Conservation (phyloP, 2,797 vertebrate species). For the Oryzias sinensis region DNA sequence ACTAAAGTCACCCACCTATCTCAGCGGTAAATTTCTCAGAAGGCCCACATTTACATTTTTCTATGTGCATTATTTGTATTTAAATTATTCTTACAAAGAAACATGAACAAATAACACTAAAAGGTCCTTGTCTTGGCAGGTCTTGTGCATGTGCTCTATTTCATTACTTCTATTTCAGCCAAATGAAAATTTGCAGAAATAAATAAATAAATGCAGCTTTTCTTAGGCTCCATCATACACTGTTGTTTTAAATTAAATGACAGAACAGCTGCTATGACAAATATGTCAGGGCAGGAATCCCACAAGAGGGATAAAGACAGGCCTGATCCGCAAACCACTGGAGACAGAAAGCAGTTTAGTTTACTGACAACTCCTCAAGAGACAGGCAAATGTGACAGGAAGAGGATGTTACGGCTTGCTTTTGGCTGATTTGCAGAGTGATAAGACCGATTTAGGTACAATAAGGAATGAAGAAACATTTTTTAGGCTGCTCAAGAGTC, state of each 20-base stretch:
- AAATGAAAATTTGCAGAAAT: no score
- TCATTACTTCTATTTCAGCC: no score
- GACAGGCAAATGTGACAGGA: conserved; percentile 29
- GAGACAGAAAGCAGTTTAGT: conserved; percentile 34
- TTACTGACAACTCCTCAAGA: conserved; percentile 33
- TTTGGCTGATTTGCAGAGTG: conserved; percentile 45
- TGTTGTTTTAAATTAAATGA: conserved; percentile 12
- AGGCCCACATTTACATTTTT: no score
- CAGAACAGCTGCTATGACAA: conserved; percentile 43
- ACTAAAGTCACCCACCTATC: no score
- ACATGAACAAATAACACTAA: no score
- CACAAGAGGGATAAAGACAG: conserved; percentile 10
- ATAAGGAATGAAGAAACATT: conserved; percentile 9
- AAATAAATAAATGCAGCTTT: no score
- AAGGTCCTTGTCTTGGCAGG: no score
- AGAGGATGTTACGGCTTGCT: conserved; percentile 48
- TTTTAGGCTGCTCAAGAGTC: conserved; percentile 19
- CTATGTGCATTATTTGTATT: no score
- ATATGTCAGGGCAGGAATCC: conserved; percentile 38
- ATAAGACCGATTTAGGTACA: conserved; percentile 26
- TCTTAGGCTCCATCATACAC: neutral
- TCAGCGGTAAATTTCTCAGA: no score
- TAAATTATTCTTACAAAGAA: no score
- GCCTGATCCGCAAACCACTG: conserved; percentile 51
- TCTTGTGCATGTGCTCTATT: no score